Base-by-base conservation (phyloP, 2,888 invertebrate genomes). In the Bimastos eiseni region DNA sequence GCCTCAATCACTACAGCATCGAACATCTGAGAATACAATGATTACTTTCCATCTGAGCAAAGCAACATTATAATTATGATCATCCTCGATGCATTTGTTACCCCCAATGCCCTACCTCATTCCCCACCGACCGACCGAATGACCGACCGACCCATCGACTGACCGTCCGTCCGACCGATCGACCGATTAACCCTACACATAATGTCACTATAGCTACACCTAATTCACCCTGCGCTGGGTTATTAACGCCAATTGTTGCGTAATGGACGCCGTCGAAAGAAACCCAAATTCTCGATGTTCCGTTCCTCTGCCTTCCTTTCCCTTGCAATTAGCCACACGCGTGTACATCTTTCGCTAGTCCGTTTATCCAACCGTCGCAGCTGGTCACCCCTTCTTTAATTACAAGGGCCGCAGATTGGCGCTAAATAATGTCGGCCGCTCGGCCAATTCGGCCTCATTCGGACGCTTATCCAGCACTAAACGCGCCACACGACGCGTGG, bases 381-480 rank as follows among this genome's bases (percentile, higher is more conserved):
- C 70, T 70, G 70, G 70, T n/a, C 70, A n/a, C 70, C 70, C n/a
- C 30, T 70, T 70, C 70, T 70, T 70, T 70, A 70, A 70, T 70
- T 70, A 70, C 70, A 70, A 70, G 70, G 70, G n/a, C 70, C 30
- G 70, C 70, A 70, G 70, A 70, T 70, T 70, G 70, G n/a, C 70
- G 70, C n/a, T 70, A 70, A 70, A 70, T 70, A 70, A 70, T 70
- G 70, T 70, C 70, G 30, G 70, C 30, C 70, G 70, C n/a, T 70
- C 70, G 70, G 30, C 70, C 70, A 70, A 70, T 70, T 70, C 70
- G 70, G n/a, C 70, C 70, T 70, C 30, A 70, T 70, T 70, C 70
- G 70, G 70, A 30, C 70, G 70, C 70, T 70, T 70, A 70, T 70
- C 70, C 70, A n/a, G 70, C n/a, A 70, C 70, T 70, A 70, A 70